A percentile compares a stretch with the other conserved stretches of the same genome.
These are phyloP conservation scores for Nothocercus julius DNA, from an alignment of 2,113 vertebrate species.

Conservation along the genomic window DNA sequence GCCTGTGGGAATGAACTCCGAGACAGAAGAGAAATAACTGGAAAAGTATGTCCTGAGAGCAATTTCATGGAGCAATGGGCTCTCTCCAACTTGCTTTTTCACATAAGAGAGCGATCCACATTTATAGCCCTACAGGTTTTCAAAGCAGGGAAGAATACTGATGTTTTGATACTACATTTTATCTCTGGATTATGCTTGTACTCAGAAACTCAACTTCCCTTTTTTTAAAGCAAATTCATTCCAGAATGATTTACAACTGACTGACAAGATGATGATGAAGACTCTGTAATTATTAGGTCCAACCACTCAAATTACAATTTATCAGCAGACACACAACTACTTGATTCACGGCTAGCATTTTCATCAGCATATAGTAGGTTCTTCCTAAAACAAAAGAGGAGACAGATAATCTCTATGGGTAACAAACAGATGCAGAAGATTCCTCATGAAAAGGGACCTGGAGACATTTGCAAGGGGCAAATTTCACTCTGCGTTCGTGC, in stretches of 20 bases:
- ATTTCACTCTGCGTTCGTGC: background rate
- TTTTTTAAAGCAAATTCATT: constrained; percentile 9
- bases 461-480: background rate
- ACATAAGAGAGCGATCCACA: background rate
- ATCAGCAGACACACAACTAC: constrained; percentile 46
- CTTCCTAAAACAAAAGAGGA: background rate
- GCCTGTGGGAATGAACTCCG: background rate
- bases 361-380: background rate
- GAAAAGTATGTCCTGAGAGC: background rate
- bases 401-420: background rate
- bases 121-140: background rate
- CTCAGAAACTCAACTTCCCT: background rate
- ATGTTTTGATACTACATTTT: background rate
- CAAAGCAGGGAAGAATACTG: background rate
- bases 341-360: constrained; percentile 38
- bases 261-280: constrained; percentile 57
- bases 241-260: constrained; percentile 44
- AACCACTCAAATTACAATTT: constrained; percentile 52
- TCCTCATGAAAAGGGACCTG: background rate
- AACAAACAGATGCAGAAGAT: background rate
- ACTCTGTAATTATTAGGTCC: constrained; percentile 44
- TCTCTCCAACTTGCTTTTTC: background rate
- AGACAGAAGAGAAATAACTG: background rate
- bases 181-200: background rate
- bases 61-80: background rate